A percentile compares a stretch with the other conserved stretches of the same genome.
phyloP scores from a whole-genome alignment of 2,888 invertebrate species.

The Eupithecia inturbata region DNA sequence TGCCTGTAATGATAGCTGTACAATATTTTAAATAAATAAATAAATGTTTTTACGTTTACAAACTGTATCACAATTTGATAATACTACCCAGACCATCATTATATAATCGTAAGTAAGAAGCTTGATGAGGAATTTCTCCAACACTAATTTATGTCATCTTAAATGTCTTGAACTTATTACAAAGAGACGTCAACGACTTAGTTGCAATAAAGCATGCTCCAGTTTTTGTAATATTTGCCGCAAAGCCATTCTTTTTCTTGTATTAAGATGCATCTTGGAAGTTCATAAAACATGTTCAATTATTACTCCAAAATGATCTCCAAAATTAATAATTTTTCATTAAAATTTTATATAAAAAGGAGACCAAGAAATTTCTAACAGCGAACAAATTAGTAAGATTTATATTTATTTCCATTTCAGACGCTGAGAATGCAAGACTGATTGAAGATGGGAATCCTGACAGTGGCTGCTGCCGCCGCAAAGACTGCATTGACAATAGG shows the following conservation, averaged over 20 bases:
- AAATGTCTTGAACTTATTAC: neutral
- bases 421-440: slow-evolving; percentile 50
- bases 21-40: too few species aligned
- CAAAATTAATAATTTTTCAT: too few species aligned
- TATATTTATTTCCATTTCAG: slow-evolving; percentile 51
- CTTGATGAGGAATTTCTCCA: neutral
- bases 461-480: slow-evolving; percentile 86
- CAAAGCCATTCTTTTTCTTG: slow-evolving; percentile 7
- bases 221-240: slow-evolving; percentile 24
- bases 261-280: neutral
- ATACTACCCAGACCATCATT: neutral
- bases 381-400: neutral
- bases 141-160: neutral
- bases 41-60: neutral
- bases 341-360: too few species aligned
- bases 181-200: neutral
- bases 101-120: neutral
- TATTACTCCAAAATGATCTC: neutral
- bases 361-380: neutral
- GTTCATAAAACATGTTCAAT: neutral
- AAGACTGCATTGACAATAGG: slow-evolving; percentile 88
- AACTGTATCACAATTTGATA: too few species aligned
- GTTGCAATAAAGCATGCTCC: slow-evolving; percentile 20
- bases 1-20: too few species aligned
- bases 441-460: slow-evolving; percentile 67